Base-by-base conservation (phyloP, 2,888 invertebrate species). In the Dermolepida albohirtum region DNA sequence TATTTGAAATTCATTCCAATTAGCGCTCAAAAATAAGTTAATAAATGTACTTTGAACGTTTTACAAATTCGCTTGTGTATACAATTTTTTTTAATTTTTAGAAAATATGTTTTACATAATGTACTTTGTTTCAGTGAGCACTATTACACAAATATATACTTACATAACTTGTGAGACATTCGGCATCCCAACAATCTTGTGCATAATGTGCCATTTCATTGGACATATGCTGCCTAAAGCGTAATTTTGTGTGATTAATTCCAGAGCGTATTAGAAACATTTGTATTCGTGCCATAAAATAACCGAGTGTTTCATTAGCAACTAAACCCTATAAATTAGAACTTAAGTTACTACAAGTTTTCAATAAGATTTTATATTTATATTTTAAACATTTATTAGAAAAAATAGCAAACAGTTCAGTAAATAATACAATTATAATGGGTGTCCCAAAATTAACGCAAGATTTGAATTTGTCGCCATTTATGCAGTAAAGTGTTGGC, bases 191-290 rank as follows among this genome's bases (percentile, higher is more conserved):
- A 81, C 99, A 99, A 82, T 99, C 99, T 83, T 95, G 93, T 7
- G 99, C 99, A 83, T 99, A 99, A 84, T 99, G 99, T 73, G 99
- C 99, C 99, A 99, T 99, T 85, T 99, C 99, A 84, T 99, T 99
- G 70, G 92, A 88, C 95, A 99, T 95, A 81, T 99, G 99, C 81
- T 99, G 99, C 34, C 99, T 90, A 85, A 99, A 99, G 47, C 99
- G 89, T 64, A 99, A 83, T 76, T 92, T 91, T 54, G 89, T 88
- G 0, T 92, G 86, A 78, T 96, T 93, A 64, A 99, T 91, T 49
- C 99, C 99, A 71, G 96, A 89, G 79, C 91, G 92, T 51, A 92
- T 78, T 77, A 99, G 84, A 82, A 97, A 99, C 78, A 90, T 85
- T 79, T 97, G 93, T 77, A 98, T 98, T 76, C 98, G 88, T 0